Evolutionary conservation across 2,888 invertebrate genomes (phyloP), one percentile per base, ranked within the genome.

Genomic region (Cylindroiulus punctatus): DNA sequence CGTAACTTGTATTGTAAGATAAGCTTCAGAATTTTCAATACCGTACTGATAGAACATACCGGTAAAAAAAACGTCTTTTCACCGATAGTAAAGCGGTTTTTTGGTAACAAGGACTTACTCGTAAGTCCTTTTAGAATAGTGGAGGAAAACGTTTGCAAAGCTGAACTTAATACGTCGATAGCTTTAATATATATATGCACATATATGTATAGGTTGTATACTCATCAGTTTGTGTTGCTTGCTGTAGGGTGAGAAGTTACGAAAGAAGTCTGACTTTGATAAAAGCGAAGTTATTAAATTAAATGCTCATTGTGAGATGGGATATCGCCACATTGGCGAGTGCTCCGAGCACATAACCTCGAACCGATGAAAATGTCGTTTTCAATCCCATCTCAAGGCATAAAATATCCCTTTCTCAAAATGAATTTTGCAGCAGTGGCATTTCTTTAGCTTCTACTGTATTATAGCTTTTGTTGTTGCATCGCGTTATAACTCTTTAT

Each of bases 291-390:
- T 42, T 84, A 84, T 84, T 84, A 47, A 84, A 84, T 84, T 84
- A 84, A 47, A 44, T n/a, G 42, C 12, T 84, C 32, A 82, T 82
- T 32, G 82, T 8, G 32, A 40, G 82, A 82, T 82, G 82, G 82
- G 5, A 4, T 65, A 22, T 65, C 26, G n/a, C 32, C 30, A 19
- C 17, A 32, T 30, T 32, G 40, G 7, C 30, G 17, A 82, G 32
- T 82, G 17, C 82, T n/a, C 1, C 10, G 3, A 5, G 17, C 42
- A 2, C 42, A 40, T 47, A 40, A 40, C 42, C 44, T 40, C 84
- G 22, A 84, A 40, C 44, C 84, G 26, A 84, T 84, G 84, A 84
- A 84, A 84, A 44, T 44, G 84, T 84, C 84, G 42, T 44, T 47
- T 44, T 44, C 47, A 47, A 84, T 84, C 17, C n/a, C 12, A 32